Evolutionary conservation across 2,113 vertebrate species (phyloP), one percentile per base, ranked within the genome.

Genomic region (Crotophaga sulcirostris): DNA sequence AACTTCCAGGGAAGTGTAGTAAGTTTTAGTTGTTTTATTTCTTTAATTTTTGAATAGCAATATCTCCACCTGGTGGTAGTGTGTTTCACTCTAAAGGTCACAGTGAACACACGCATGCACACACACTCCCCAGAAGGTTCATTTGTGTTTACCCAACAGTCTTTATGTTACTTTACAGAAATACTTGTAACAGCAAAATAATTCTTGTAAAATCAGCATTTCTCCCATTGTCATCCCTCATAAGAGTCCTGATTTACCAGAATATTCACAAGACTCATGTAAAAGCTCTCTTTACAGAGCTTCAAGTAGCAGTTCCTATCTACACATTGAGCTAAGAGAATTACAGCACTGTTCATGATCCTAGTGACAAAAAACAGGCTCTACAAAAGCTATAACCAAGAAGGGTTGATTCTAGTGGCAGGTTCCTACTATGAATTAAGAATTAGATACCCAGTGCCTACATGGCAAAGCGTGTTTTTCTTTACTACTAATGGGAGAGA

Each of bases 11-110:
- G 45, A 72, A 60, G 7, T 4, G 6, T 10, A 58, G 6, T 7
- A 52, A 49, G 28, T 28, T 58, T 19, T 5, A 45, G 25, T 40
- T 33, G 42, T 36, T 16, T 15, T 13, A 33, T 34, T 33, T 76
- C 26, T 24, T 47, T 4, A 75, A 16, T 40, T 68, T 31, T 80
- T 16, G 15, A 56, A 63, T 26, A 89, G 24, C 26, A 87, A 89
- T 36, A 58, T 42, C 87, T 66, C 96, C 96, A 96, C 84, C 95
- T 96, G 64, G 92, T 96, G 96, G 92, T 45, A 87, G 40, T 17
- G 90, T 52, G 42, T 12, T 73, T 74, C 74, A 64, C 10, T 72
- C 51, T 34, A 33, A 44, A 47, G 9, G 4, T 38, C 25, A 75
- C 11, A 31, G 60, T 5, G 16, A 69, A 40, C 13, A 31, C 7